Evolutionary conservation across 2,797 vertebrate genomes (phyloP), one percentile per base, ranked within the genome.

Genomic region (Neopelma chrysocephalum): DNA sequence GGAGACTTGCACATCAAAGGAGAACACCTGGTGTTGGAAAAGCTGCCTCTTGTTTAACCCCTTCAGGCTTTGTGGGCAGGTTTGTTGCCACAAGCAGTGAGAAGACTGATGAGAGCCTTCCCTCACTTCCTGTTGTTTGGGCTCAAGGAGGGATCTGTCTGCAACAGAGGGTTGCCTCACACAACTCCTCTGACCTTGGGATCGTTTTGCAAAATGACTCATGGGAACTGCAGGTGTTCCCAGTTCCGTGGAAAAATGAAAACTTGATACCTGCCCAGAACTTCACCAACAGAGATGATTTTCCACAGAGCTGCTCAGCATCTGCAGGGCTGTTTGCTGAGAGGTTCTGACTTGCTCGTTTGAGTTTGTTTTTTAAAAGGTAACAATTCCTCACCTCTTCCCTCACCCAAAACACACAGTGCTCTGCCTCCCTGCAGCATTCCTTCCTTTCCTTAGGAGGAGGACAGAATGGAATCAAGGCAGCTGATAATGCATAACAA

Each of bases 101-200:
- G 45, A 2, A 32, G 23, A 32, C 31, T 47, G 5, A 9, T 13
- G 15, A 48, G 70, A 69, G 32, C 20, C 26, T 45, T 18, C 25
- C 42, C 57, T 14, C 3, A 0, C 19, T 38, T 47, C 23, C 50
- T 32, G 18, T 5, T 9, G 6, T 27, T n/a, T 32, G 56, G n/a
- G 22, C 36, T 29, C 31, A 32, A 29, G 51, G 76, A 21, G 50
- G 48, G 51, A 26, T 43, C 31, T 70, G 7, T 8, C 51, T 77
- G 64, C 22, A 56, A 2, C 1, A 14, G 9, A 12, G 8, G 11
- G 4, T 54, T 64, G 16, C 40, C 26, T 32, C 32, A 18, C 29
- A 12, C 34, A 9, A 1, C 5, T 1, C 1, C 27, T 62, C 78
- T 32, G 32, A 19, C 23, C 26, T 26, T 6, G 40, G 32, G 38